Percentiles rank a stretch among this genome's conserved stretches.
phyloP scores from a whole-genome alignment of 2,797 vertebrate genomes.

The Perodicticus potto region DNA sequence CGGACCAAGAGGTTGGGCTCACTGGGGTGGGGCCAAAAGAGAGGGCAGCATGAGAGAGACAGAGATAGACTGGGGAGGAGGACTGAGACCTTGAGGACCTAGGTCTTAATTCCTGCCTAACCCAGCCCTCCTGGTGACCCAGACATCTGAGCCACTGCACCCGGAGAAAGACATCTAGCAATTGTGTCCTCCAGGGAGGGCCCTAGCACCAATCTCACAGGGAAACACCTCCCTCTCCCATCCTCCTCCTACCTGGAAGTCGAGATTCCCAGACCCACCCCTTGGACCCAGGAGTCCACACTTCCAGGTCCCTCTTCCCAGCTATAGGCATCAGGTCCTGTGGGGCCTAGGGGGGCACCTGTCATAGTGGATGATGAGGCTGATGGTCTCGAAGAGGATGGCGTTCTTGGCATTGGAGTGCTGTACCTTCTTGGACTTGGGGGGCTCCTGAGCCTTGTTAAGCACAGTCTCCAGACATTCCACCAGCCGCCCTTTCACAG shows the following conservation, averaged over 20 bases:
- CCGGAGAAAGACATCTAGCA: not conserved
- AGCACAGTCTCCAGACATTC: constrained; percentile 86
- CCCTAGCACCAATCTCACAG: fast-evolving
- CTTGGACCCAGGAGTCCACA: not conserved
- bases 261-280: not conserved
- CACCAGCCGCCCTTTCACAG: constrained; percentile 87
- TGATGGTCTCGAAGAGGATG: constrained; percentile 87
- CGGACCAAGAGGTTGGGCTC: constrained; percentile 95
- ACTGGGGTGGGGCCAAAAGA: constrained; percentile 77
- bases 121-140: not conserved
- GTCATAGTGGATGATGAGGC: constrained; percentile 88
- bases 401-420: constrained; percentile 88
- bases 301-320: not conserved
- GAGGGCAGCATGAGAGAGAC: not conserved
- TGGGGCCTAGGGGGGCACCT: constrained; percentile 58
- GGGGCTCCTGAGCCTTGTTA: constrained; percentile 88
- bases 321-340: fast-evolving
- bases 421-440: constrained; percentile 88
- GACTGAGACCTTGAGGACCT: fast-evolving
- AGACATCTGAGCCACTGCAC: not conserved
- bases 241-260: not conserved
- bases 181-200: not conserved
- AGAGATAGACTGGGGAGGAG: not conserved
- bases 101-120: not conserved
- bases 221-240: no score